These are phyloP conservation scores for Bufo gargarizans DNA, from an alignment of 2,113 vertebrate species.

Conservation along the genomic window DNA sequence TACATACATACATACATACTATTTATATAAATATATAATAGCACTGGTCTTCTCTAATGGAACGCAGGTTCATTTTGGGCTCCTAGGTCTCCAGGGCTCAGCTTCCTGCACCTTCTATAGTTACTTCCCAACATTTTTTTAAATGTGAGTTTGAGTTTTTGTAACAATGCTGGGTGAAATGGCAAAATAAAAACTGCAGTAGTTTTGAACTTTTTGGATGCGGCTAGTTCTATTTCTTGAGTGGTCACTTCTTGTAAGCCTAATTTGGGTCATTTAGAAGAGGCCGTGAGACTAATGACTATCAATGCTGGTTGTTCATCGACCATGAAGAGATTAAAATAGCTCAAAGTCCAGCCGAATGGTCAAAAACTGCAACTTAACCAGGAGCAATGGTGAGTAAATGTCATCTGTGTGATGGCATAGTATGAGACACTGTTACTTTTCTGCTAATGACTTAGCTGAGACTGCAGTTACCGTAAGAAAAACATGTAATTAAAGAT, in stretches of 20 bases:
- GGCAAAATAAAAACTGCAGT: not conserved
- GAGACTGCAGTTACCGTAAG: not conserved
- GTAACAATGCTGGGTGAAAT: not conserved
- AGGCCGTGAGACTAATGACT: not conserved
- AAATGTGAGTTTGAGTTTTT: not conserved
- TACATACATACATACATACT: no score
- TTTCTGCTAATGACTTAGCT: constrained; percentile 1
- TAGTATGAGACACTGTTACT: not conserved
- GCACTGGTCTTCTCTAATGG: no score
- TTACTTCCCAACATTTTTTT: no score
- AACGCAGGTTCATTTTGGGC: no score
- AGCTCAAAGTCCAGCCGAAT: not conserved
- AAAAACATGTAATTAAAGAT: constrained; percentile 26
- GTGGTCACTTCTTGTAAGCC: not conserved
- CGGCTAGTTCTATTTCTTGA: no score
- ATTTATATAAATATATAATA: no score
- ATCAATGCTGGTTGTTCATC: not conserved
- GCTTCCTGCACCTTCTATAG: no score
- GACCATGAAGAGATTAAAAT: not conserved
- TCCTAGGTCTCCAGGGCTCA: no score
- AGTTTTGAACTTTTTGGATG: not conserved
- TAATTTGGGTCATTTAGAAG: not conserved
- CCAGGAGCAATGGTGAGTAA: not conserved
- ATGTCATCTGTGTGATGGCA: not conserved
- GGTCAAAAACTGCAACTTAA: not conserved